phyloP scores from a whole-genome alignment of 2,113 vertebrate genomes.

The western clawed frog (Xenopus tropicalis) region UCB_Xtro_10.0 CM004448.2:104033501-104034000 shows the following conservation, averaged over 20 bases:
- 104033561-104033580: not conserved
- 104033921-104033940: slow-evolving; percentile 8
- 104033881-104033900: slow-evolving; percentile 68
- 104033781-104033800: slow-evolving; percentile 77
- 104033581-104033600: not conserved
- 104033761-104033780: slow-evolving; percentile 62
- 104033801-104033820: slow-evolving; percentile 74
- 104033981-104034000: not conserved
- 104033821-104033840: slow-evolving; percentile 54
- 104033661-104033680: not conserved
- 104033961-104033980: not conserved
- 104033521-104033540: too few species aligned
- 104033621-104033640: not conserved
- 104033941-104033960: not conserved
- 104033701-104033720: slow-evolving; percentile 52
- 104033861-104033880: slow-evolving; percentile 53
- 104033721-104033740: slow-evolving; percentile 57
- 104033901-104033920: slow-evolving; percentile 42
- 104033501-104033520: not conserved
- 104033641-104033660: not conserved
- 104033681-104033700: not conserved
- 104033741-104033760: slow-evolving; percentile 53
- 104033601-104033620: not conserved
- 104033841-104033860: not conserved
- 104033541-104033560: too few species aligned